Base-by-base conservation (phyloP, 2,113 vertebrate species). In the Microcebus tavaratra region DNA sequence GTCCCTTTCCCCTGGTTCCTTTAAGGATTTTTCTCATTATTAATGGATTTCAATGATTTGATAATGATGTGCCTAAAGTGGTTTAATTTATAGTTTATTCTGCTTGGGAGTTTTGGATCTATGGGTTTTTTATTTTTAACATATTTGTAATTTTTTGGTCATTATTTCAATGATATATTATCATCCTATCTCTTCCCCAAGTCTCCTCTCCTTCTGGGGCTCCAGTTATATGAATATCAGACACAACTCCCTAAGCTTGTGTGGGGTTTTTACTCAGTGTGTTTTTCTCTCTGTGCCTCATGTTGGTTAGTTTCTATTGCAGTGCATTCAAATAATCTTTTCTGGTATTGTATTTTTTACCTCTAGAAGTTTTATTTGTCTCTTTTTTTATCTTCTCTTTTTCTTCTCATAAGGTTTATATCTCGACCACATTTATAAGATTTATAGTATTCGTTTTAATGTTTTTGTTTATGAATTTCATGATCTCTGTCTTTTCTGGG, bases 61-160 rank as follows among this genome's bases (percentile, higher is more conserved):
- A 85, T 80, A 55, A 73, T 68, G 63, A 59, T 80, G 14, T 63
- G 6, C 45, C 55, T 89, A 17, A 79, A 85, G 45, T 72, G 57
- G 18, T 29, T 94, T 90, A 90, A 45, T 39, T 87, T 67, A 42
- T 73, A 20, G 25, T 63, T 95, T 93, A 75, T 86, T 96, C 27
- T 39, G 2, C 23, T 57, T 78, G 59, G 59, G 4, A 11, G n/a
- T 91, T 78, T 75, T 63, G 31, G 25, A 31, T 83, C 31, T 65
- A n/a, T 25, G 27, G 2, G 6, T 11, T 70, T 65, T 63, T 34
- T 25, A 53, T 31, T 82, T 90, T 68, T 4, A 82, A 90, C 5
- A 63, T 53, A 82, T 67, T 70, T 70, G 18, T 4, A 48, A 29
- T 42, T 53, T 73, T 78, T 25, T 12, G 18, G 18, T 65, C 3